Evolutionary conservation across 2,888 invertebrate genomes (phyloP).

Genomic region (Perizoma affinitatum): DNA sequence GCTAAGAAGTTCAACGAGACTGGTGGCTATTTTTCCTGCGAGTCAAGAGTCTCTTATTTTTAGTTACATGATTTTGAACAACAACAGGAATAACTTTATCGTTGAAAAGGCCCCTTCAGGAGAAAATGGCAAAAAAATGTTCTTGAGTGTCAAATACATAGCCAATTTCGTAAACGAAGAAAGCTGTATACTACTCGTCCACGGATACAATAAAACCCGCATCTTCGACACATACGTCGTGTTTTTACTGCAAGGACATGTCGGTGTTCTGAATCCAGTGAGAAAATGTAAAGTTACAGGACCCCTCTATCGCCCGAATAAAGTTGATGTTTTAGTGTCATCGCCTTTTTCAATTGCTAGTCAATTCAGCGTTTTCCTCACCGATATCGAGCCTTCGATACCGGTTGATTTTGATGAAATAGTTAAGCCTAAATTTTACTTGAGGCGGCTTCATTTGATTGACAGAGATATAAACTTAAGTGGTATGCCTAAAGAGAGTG

Average conservation of each 20-base stretch:
- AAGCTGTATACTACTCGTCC: slow-evolving; percentile 63
- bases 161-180: slow-evolving; percentile 68
- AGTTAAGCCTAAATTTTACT: slow-evolving; percentile 56
- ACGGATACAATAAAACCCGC: slow-evolving; percentile 76
- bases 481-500: slow-evolving; percentile 60
- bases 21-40: slow-evolving; percentile 66
- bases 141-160: slow-evolving; percentile 64
- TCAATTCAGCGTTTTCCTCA: slow-evolving; percentile 55
- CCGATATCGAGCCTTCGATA: slow-evolving; percentile 66
- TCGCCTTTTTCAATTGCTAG: slow-evolving; percentile 62
- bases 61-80: slow-evolving; percentile 63
- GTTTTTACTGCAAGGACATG: slow-evolving; percentile 62
- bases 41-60: slow-evolving; percentile 70
- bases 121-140: slow-evolving; percentile 69
- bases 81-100: slow-evolving; percentile 59
- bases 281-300: slow-evolving; percentile 73
- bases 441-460: slow-evolving; percentile 64
- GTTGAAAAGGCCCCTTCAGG: slow-evolving; percentile 64
- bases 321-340: slow-evolving; percentile 64
- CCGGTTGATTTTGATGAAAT: slow-evolving; percentile 58
- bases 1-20: slow-evolving; percentile 65
- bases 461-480: slow-evolving; percentile 63
- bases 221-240: slow-evolving; percentile 74
- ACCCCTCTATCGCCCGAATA: slow-evolving; percentile 68
- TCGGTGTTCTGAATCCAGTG: slow-evolving; percentile 60